These are phyloP conservation scores for Tenthredo amoena DNA, from an alignment of 2,888 invertebrate species.

Conservation along the genomic window DNA sequence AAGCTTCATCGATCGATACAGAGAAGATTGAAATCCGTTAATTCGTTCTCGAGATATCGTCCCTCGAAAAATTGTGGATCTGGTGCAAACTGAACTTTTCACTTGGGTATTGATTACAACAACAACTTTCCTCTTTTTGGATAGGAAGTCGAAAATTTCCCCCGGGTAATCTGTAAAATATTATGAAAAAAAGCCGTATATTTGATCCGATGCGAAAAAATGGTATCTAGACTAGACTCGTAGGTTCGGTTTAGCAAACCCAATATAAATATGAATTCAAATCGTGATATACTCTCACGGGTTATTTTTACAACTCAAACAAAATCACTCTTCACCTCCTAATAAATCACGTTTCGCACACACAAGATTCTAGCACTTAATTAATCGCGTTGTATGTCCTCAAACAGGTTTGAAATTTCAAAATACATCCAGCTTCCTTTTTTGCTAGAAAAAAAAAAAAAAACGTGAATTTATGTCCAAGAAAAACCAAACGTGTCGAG, in stretches of 20 bases:
- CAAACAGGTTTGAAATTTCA: neutral
- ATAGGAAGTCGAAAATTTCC: too few species aligned
- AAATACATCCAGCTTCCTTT: neutral
- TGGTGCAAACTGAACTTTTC: too few species aligned
- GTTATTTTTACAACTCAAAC: neutral
- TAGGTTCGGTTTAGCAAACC: neutral
- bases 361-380: neutral
- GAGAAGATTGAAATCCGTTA: too few species aligned
- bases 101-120: too few species aligned
- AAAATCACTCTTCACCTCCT: neutral
- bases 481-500: neutral
- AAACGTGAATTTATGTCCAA: neutral
- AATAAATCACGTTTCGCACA: slow-evolving; percentile 16
- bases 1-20: too few species aligned
- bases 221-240: neutral
- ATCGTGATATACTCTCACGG: neutral
- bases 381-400: slow-evolving; percentile 1
- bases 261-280: neutral
- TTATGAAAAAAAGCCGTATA: neutral
- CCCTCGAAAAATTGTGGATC: too few species aligned
- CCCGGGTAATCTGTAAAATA: neutral
- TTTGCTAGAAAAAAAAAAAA: neutral
- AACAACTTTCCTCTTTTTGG: too few species aligned
- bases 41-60: too few species aligned
- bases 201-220: neutral